Percentiles rank a stretch among this genome's conserved stretches.
Conservation (phyloP, 2,888 invertebrate species). For the Sphecodes monilicornis region DNA sequence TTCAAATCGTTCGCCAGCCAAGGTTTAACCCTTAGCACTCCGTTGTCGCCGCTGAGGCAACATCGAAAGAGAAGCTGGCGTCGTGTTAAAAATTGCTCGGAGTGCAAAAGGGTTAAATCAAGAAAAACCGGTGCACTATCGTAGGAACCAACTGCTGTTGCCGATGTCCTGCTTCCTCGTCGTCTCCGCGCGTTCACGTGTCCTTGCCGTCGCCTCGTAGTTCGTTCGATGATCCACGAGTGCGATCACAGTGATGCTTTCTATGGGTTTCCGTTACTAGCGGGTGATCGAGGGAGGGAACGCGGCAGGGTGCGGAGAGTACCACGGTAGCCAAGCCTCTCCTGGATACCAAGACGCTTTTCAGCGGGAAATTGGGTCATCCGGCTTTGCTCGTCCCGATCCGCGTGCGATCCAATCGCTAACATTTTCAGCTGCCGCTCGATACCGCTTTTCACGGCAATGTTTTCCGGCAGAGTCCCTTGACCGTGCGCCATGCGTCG, state of each 20-base stretch:
- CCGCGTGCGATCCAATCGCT: slow-evolving; percentile 29
- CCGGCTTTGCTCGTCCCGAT: slow-evolving; percentile 12
- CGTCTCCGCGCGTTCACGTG: neutral
- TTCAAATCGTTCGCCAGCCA: no score
- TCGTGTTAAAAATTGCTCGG: no score
- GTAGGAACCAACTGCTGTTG: neutral
- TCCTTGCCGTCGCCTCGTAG: neutral
- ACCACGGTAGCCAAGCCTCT: neutral
- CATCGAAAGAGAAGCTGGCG: no score
- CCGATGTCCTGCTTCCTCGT: no score
- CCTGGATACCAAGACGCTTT: slow-evolving; percentile 9
- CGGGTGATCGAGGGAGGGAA: neutral
- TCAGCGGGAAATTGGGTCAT: slow-evolving; percentile 58
- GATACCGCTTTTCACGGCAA: slow-evolving; percentile 35
- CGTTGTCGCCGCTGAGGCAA: no score
- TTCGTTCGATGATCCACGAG: neutral
- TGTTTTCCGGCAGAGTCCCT: slow-evolving; percentile 60
- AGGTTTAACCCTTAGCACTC: no score
- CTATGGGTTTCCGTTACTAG: neutral
- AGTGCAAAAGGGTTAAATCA: no score
- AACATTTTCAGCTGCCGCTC: slow-evolving; percentile 24
- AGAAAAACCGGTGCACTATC: no score
- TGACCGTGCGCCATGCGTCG: slow-evolving; percentile 76
- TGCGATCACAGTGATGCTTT: neutral
- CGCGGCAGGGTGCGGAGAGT: neutral